A percentile compares a stretch with the other conserved stretches of the same genome.
Evolutionary conservation across 2,113 vertebrate species (phyloP).

Genomic region (Caranx ignobilis): DNA sequence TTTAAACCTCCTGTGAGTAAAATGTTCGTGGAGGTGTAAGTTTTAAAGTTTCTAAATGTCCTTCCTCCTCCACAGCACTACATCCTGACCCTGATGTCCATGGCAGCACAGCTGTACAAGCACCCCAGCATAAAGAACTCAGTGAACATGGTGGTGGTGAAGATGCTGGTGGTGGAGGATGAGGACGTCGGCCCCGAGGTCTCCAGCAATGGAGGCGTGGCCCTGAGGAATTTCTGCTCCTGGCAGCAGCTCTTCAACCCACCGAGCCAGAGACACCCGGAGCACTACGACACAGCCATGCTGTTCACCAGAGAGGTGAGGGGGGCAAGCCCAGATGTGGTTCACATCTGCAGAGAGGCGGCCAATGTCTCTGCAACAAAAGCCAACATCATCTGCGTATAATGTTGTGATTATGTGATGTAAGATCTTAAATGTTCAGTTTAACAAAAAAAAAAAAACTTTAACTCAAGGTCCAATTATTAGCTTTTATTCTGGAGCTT

Average conservation of each 20-base stretch:
- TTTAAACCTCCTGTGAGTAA: neutral
- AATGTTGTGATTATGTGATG: neutral
- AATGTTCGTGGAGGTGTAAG: neutral
- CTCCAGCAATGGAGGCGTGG: constrained; percentile 90
- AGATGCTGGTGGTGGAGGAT: constrained; percentile 91
- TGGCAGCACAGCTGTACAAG: constrained; percentile 92
- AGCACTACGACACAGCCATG: constrained; percentile 95
- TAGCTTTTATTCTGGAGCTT: neutral
- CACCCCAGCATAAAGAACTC: constrained; percentile 95
- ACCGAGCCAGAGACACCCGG: constrained; percentile 89
- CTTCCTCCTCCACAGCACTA: constrained; percentile 86
- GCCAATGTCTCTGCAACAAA: neutral
- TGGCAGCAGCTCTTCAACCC: constrained; percentile 96
- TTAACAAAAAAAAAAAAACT: neutral
- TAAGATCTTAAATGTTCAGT: neutral
- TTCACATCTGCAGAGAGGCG: neutral
- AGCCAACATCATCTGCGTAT: constrained; percentile 10
- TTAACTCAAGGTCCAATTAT: neutral
- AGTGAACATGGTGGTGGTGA: constrained; percentile 92
- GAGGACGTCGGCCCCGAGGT: constrained; percentile 86
- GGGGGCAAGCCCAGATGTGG: neutral
- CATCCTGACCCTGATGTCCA: constrained; percentile 91
- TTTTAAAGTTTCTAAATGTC: neutral
- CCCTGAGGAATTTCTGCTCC: constrained; percentile 93
- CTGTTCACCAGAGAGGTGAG: constrained; percentile 95